Evolutionary conservation across 2,797 vertebrate genomes (phyloP).

Genomic region (Darevskia mixta): DNA sequence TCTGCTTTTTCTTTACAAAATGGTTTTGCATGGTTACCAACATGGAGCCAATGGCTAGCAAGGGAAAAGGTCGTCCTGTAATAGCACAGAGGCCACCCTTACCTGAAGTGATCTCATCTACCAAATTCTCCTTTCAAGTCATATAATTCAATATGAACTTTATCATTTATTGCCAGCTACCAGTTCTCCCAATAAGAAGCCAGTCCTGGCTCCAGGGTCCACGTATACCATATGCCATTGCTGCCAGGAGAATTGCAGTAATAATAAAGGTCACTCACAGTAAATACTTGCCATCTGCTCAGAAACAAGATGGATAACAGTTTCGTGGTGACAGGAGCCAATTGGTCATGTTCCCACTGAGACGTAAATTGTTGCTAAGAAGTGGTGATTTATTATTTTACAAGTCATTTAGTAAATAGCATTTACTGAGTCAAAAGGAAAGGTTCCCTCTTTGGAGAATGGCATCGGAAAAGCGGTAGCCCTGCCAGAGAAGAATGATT

Average conservation of each 20-base stretch:
- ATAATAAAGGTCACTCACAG: slow-evolving; percentile 70
- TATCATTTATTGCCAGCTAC: slow-evolving; percentile 49
- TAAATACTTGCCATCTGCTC: slow-evolving; percentile 85
- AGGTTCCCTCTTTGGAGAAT: slow-evolving; percentile 56
- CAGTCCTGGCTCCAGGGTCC: slow-evolving; percentile 58
- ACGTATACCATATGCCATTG: slow-evolving; percentile 76
- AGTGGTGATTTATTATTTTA: slow-evolving; percentile 81
- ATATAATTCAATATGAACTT: slow-evolving; percentile 37
- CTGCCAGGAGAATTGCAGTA: slow-evolving; percentile 67
- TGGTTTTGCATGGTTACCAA: slow-evolving; percentile 30
- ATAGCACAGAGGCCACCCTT: neutral
- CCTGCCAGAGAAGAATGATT: slow-evolving; percentile 13
- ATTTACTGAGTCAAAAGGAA: slow-evolving; percentile 68
- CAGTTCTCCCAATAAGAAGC: slow-evolving; percentile 64
- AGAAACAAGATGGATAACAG: slow-evolving; percentile 69
- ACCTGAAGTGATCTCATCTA: neutral
- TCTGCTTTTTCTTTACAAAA: neutral
- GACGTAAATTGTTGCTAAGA: slow-evolving; percentile 78
- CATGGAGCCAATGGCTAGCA: neutral
- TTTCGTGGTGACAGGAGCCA: slow-evolving; percentile 67
- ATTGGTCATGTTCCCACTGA: slow-evolving; percentile 74
- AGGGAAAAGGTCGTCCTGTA: fast-evolving
- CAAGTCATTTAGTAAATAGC: slow-evolving; percentile 79
- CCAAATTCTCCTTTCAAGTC: neutral
- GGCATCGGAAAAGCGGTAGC: slow-evolving; percentile 38